These are phyloP conservation scores for Protodeltote pygarga DNA, from an alignment of 2,888 invertebrate species.

Conservation along the genomic window DNA sequence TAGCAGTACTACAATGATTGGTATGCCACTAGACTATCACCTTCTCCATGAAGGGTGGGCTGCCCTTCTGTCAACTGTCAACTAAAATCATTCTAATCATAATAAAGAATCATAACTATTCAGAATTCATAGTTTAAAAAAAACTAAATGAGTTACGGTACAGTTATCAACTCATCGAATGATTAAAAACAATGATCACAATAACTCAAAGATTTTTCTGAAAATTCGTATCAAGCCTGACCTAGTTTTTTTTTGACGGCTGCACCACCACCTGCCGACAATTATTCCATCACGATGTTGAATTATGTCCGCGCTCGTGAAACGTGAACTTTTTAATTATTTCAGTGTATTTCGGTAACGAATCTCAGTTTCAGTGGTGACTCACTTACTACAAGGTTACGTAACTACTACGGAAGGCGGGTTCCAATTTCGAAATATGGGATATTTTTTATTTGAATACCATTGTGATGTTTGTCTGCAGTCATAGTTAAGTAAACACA, in stretches of 20 bases:
- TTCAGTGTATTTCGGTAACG: constrained; percentile 36
- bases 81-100: no score
- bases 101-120: no score
- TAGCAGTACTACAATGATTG: no score
- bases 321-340: constrained; percentile 49
- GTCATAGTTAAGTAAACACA: constrained; percentile 11
- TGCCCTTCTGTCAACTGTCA: no score
- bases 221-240: neutral
- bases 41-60: no score
- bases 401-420: constrained; percentile 27
- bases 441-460: constrained; percentile 21
- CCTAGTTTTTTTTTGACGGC: constrained; percentile 5
- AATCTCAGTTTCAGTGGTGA: constrained; percentile 32
- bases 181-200: no score
- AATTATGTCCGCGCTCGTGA: constrained; percentile 33
- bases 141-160: no score
- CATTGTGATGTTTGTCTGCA: constrained; percentile 2
- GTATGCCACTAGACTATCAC: no score
- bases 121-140: no score
- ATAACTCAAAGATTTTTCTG: neutral
- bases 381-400: constrained; percentile 24
- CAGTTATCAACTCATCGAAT: no score
- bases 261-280: constrained; percentile 26
- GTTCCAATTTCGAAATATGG: constrained; percentile 5
- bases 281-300: constrained; percentile 24